A percentile compares a stretch with the other conserved stretches of the same genome.
These are phyloP conservation scores for Brachypterus glaber DNA, from an alignment of 2,888 invertebrate species.

Conservation along the genomic window DNA sequence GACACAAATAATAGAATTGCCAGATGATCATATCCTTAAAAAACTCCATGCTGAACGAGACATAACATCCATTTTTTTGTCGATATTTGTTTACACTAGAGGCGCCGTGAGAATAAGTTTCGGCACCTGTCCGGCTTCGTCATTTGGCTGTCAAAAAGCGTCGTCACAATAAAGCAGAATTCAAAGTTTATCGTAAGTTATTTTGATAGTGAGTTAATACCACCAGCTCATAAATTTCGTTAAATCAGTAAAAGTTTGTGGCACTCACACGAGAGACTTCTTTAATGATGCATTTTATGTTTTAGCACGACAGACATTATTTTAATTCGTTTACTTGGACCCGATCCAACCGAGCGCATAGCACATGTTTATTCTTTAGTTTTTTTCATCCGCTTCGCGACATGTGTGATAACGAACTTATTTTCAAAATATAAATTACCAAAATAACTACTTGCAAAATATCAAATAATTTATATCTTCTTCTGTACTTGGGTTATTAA, in stretches of 20 bases:
- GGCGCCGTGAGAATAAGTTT: constrained; percentile 26
- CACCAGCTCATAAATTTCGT: constrained; percentile 35
- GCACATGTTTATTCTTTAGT: constrained; percentile 33
- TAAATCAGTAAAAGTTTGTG: constrained; percentile 39
- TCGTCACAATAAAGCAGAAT: constrained; percentile 23
- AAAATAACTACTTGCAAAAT: constrained; percentile 1
- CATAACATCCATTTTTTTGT: constrained; percentile 22
- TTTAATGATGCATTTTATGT: constrained; percentile 44
- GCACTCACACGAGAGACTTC: constrained; percentile 39
- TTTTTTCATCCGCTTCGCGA: constrained; percentile 21
- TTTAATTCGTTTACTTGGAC: constrained; percentile 40
- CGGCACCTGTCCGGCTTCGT: constrained; percentile 29
- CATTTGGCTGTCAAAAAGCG: constrained; percentile 25
- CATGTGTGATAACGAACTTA: constrained; percentile 33
- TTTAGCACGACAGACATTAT: constrained; percentile 43
- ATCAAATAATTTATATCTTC: no score
- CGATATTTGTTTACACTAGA: constrained; percentile 18
- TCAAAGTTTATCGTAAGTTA: constrained; percentile 20
- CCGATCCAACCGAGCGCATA: constrained; percentile 31
- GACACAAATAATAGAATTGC: constrained; percentile 3
- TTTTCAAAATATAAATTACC: constrained; percentile 24
- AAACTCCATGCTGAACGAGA: constrained; percentile 15
- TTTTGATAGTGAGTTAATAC: constrained; percentile 29
- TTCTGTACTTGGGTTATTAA: no score
- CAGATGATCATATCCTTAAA: constrained; percentile 5